Evolutionary conservation across 2,113 vertebrate genomes (phyloP).

Genomic region (Ceyx cyanopectus): DNA sequence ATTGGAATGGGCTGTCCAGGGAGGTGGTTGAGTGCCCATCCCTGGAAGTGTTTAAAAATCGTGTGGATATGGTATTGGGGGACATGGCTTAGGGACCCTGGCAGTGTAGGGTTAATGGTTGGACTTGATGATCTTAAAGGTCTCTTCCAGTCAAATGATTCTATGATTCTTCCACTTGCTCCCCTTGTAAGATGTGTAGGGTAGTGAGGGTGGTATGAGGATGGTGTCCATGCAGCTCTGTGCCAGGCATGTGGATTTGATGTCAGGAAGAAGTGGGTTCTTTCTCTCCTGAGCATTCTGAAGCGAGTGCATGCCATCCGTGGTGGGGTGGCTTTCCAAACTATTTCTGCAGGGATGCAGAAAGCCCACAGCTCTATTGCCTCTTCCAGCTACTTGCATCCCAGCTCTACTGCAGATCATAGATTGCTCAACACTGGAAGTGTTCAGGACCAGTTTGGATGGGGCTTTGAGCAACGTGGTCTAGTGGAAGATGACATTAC

Average conservation of each 20-base stretch:
- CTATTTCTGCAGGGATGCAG: background rate
- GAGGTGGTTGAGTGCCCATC: too few relatives aligned
- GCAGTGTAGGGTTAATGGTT: too few relatives aligned
- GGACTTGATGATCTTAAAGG: too few relatives aligned
- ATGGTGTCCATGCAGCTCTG: rapidly evolving
- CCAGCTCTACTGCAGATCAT: background rate
- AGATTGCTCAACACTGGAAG: too few relatives aligned
- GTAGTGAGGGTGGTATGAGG: background rate
- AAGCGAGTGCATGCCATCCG: background rate
- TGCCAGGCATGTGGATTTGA: rapidly evolving
- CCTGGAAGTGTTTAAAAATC: too few relatives aligned
- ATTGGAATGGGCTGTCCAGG: too few relatives aligned
- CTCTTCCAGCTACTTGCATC: background rate
- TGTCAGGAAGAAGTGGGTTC: background rate
- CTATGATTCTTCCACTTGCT: background rate
- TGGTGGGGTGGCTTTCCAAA: background rate
- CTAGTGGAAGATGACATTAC: too few relatives aligned
- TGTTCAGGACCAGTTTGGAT: too few relatives aligned
- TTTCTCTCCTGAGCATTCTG: background rate
- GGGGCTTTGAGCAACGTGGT: too few relatives aligned
- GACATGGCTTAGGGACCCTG: too few relatives aligned
- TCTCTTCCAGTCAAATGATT: too few relatives aligned
- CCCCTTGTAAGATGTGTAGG: rapidly evolving
- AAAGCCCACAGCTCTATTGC: background rate
- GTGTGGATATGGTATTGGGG: too few relatives aligned